phyloP scores from a whole-genome alignment of 1,140 invertebrate species.

The Drosophila ananassae region DNA sequence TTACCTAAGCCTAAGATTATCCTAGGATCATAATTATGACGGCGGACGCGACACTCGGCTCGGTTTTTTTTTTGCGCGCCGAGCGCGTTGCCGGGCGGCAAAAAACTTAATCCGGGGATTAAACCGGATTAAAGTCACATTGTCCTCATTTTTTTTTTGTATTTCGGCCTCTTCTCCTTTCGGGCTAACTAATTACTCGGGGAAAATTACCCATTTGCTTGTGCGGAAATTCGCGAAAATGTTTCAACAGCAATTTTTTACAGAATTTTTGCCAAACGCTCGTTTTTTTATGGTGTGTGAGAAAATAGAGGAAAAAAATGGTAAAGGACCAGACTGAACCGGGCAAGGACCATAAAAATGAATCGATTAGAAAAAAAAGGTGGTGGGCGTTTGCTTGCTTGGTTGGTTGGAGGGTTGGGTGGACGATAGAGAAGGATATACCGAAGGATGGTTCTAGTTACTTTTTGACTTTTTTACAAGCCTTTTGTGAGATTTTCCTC shows the following conservation, averaged over 20 bases:
- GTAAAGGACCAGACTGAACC: slow-evolving; percentile 16
- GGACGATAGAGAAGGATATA: neutral
- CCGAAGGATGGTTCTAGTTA: slow-evolving; percentile 53
- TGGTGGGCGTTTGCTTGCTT: slow-evolving; percentile 4
- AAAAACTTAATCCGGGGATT: slow-evolving; percentile 82
- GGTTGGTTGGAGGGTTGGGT: slow-evolving; percentile 28
- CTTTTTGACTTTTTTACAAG: slow-evolving; percentile 77
- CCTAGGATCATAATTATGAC: slow-evolving; percentile 83
- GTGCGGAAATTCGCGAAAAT: slow-evolving; percentile 75
- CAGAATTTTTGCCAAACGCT: slow-evolving; percentile 27
- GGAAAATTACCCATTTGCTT: slow-evolving; percentile 75
- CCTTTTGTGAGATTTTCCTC: slow-evolving; percentile 58
- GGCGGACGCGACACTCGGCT: slow-evolving; percentile 66
- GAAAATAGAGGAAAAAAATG: slow-evolving; percentile 28
- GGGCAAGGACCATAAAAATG: slow-evolving; percentile 71
- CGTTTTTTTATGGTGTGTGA: slow-evolving; percentile 44
- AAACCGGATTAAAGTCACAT: slow-evolving; percentile 81
- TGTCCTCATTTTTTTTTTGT: slow-evolving; percentile 66
- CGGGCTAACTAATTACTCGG: slow-evolving; percentile 73
- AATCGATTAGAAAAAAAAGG: slow-evolving; percentile 72
- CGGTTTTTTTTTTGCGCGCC: slow-evolving; percentile 24
- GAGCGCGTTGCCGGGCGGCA: slow-evolving; percentile 37
- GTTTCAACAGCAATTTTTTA: slow-evolving; percentile 33
- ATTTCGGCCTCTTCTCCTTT: slow-evolving; percentile 47
- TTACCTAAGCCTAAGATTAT: slow-evolving; percentile 80